Base-by-base conservation (phyloP, 2,113 vertebrate species). In the Cathartes aura region DNA sequence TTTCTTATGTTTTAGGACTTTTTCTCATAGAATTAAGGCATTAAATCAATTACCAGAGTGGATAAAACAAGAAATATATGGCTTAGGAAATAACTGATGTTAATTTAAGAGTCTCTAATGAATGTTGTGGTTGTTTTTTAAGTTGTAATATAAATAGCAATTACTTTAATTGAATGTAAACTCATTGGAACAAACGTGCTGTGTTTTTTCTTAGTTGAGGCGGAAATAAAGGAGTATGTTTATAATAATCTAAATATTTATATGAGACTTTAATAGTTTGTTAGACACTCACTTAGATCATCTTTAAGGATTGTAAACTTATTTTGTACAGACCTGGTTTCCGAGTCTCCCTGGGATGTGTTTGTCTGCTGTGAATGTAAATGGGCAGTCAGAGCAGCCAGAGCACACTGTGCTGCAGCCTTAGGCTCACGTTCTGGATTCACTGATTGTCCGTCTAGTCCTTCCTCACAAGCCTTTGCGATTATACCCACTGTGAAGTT, bases 401-500 rank as follows among this genome's bases (percentile, higher is more conserved):
- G 32, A 74, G 88, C 30, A 9, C 12, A 6, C 42, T 18, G 15
- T 59, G 42, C 68, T 66, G 63, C 55, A 71, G 74, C 86, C 82
- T 87, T 71, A 67, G 86, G 94, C 72, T 93, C 50, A 32, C 38
- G 34, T 43, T 81, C 79, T 89, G 75, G 72, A 71, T 63, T 73
- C 86, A 12, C 53, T 63, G 80, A 30, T 84, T 45, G 72, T 92
- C 64, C 38, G 22, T 70, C 20, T 16, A 24, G 42, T 47, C 52
- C 50, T 86, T 92, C 79, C 80, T 87, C 60, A 15, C n/a, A 70
- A 82, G 27, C 21, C 15, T 78, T 72, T 62, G 58, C 0, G 0
- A 40, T 93, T 82, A 66, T 43, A 50, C 36, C 10, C 14, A 6
- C 94, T 95, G 95, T 92, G 86, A 93, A 93, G 94, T 95, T 94